Evolutionary conservation across 1,140 invertebrate species (phyloP).

Genomic region (Eubasilissa regina): DNA sequence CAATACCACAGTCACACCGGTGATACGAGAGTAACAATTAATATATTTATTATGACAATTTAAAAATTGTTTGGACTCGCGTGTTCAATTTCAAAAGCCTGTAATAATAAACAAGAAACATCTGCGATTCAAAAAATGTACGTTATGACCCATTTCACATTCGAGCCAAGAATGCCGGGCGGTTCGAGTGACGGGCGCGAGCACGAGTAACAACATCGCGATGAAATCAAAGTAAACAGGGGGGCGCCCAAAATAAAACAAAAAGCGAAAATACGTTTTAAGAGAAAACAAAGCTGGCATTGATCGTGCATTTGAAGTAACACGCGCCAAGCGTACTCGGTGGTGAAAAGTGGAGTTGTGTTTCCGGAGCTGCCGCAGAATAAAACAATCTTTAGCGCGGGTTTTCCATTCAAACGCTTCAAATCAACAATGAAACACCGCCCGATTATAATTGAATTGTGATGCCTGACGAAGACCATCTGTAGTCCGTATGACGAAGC

Average conservation of each 20-base stretch:
- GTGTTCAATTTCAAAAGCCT: too few relatives aligned
- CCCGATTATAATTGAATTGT: too few relatives aligned
- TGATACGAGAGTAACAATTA: too few relatives aligned
- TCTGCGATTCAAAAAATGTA: not conserved
- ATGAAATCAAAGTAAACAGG: constrained; percentile 13
- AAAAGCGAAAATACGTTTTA: constrained; percentile 26
- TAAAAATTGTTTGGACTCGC: too few relatives aligned
- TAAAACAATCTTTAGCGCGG: not conserved
- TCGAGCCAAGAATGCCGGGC: constrained; percentile 10
- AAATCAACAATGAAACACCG: too few relatives aligned
- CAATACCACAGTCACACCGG: too few relatives aligned
- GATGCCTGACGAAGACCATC: too few relatives aligned
- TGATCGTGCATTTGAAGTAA: constrained; percentile 17
- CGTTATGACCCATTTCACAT: constrained; percentile 17
- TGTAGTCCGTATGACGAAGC: too few relatives aligned
- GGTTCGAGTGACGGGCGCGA: not conserved
- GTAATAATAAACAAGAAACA: not conserved
- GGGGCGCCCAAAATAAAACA: constrained; percentile 1
- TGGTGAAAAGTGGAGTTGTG: too few relatives aligned
- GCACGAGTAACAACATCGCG: not conserved
- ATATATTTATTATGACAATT: too few relatives aligned
- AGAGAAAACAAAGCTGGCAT: constrained; percentile 32
- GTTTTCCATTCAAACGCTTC: too few relatives aligned
- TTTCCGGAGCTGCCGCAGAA: not conserved
- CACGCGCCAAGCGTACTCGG: not conserved